phyloP scores from a whole-genome alignment of 1,140 invertebrate species.

The Drosophila saltans region DNA sequence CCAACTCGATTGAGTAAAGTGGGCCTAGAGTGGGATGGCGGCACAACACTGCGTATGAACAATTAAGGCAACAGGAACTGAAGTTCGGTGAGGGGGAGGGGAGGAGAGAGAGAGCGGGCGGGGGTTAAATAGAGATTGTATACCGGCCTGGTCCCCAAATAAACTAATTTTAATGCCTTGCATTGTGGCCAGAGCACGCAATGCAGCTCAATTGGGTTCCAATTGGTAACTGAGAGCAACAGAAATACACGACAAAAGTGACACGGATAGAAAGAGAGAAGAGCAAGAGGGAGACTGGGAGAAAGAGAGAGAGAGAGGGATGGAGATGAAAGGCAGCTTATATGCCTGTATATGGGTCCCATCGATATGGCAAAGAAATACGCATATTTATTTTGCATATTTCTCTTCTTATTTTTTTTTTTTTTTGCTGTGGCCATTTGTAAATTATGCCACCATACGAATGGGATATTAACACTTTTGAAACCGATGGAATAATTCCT shows the following conservation, averaged over 20 bases:
- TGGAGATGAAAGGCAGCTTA: neutral
- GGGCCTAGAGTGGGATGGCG: neutral
- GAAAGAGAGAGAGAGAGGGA: neutral
- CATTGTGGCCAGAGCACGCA: slow-evolving; percentile 65
- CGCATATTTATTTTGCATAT: slow-evolving; percentile 54
- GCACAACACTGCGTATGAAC: slow-evolving; percentile 24
- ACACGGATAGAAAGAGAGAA: neutral
- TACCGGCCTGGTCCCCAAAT: slow-evolving; percentile 60
- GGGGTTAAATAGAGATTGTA: slow-evolving; percentile 43
- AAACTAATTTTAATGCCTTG: slow-evolving; percentile 79
- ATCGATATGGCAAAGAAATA: slow-evolving; percentile 28
- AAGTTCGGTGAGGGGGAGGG: neutral
- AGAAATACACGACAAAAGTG: neutral
- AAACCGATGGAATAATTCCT: slow-evolving; percentile 15
- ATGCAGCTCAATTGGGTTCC: slow-evolving; percentile 69
- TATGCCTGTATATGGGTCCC: slow-evolving; percentile 31
- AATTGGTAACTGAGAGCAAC: slow-evolving; percentile 41
- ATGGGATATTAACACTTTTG: slow-evolving; percentile 47
- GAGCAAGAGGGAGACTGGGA: neutral
- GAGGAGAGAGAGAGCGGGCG: too few species aligned
- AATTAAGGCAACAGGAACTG: slow-evolving; percentile 32
- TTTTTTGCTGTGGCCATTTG: slow-evolving; percentile 38
- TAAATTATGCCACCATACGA: slow-evolving; percentile 56
- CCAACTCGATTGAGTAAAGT: slow-evolving; percentile 6
- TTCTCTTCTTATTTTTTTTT: slow-evolving; percentile 32